Percentiles rank a stretch among this genome's conserved stretches.
Evolutionary conservation across 2,888 invertebrate genomes (phyloP).

Genomic region (Chymomyza fuscimana): DNA sequence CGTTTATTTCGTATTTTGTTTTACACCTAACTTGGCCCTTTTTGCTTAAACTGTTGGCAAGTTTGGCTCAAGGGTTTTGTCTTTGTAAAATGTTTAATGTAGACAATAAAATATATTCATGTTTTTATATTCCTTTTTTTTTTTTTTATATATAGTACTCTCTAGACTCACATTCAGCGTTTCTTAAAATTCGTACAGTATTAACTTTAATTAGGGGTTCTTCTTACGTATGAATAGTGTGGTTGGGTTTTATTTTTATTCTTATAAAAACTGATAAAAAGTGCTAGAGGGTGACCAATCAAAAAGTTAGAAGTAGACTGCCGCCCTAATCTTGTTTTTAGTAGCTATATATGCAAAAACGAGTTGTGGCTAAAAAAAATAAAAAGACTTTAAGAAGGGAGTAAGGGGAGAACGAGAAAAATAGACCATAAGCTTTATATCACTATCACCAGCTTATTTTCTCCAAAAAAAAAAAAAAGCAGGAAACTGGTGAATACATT

Average conservation of each 20-base stretch:
- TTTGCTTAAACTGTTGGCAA: conserved; percentile 24
- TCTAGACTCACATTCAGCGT: conserved; percentile 75
- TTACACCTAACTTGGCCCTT: conserved; percentile 5
- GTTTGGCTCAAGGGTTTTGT: conserved; percentile 25
- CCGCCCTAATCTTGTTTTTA: neutral
- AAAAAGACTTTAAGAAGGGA: too few relatives aligned
- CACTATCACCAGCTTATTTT: too few relatives aligned
- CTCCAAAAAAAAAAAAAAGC: too few relatives aligned
- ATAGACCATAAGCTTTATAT: too few relatives aligned
- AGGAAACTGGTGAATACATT: too few relatives aligned
- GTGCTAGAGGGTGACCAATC: neutral
- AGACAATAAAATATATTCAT: conserved; percentile 58
- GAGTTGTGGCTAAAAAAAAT: neutral
- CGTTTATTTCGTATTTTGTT: neutral
- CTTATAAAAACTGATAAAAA: neutral
- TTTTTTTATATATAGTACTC: conserved; percentile 44
- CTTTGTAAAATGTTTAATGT: conserved; percentile 43
- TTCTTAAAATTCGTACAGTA: conserved; percentile 75
- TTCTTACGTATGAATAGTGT: conserved; percentile 66
- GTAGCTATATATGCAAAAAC: neutral
- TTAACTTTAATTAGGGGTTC: conserved; percentile 63
- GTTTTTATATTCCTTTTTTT: conserved; percentile 17
- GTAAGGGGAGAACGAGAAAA: too few relatives aligned
- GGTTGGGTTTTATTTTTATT: conserved; percentile 22
- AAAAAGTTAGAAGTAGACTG: neutral